Percentiles rank a stretch among this genome's conserved stretches.
phyloP scores from a whole-genome alignment of 2,113 vertebrate genomes.

The Dicrurus megarhynchus region DNA sequence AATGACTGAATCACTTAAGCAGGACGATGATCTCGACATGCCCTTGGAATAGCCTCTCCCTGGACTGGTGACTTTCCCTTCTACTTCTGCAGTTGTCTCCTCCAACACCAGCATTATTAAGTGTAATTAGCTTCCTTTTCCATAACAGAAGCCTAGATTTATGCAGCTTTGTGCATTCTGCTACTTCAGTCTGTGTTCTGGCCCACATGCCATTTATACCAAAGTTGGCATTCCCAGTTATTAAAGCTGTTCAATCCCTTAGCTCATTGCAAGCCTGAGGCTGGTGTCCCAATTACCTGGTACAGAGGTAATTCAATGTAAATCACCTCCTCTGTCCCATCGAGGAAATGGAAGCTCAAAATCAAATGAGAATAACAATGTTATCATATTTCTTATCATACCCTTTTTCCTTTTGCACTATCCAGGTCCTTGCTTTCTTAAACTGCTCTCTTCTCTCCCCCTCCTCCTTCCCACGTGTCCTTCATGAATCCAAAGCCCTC shows the following conservation, averaged over 20 bases:
- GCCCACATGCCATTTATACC: background rate
- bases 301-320: background rate
- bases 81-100: background rate
- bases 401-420: background rate
- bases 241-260: background rate
- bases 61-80: background rate
- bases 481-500: background rate
- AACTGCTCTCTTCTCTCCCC: background rate
- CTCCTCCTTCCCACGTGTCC: background rate
- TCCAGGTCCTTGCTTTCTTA: background rate
- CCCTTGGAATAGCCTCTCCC: background rate
- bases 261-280: background rate
- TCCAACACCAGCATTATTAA: background rate
- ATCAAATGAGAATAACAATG: background rate
- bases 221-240: background rate
- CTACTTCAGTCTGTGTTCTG: background rate
- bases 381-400: background rate
- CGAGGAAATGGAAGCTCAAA: background rate
- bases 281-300: rapidly evolving
- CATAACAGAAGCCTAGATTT: background rate
- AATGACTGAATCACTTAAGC: background rate
- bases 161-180: background rate
- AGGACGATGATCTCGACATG: background rate
- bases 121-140: background rate
- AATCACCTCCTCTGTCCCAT: background rate